Conservation (phyloP, 1,140 invertebrate genomes). For the Microplitis mediator region DNA sequence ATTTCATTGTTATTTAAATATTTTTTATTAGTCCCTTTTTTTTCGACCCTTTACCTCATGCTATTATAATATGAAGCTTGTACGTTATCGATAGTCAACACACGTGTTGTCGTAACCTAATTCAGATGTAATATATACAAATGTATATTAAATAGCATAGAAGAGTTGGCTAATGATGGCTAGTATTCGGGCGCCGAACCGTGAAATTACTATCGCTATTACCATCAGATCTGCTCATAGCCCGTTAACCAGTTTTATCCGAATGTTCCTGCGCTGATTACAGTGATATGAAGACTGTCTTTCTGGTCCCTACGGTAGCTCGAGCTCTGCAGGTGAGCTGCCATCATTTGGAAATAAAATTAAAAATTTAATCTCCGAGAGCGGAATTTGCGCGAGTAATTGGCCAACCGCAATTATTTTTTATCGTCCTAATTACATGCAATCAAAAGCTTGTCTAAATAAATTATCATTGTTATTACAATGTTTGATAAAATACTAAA, state of each 20-base stretch:
- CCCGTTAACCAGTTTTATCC: slow-evolving; percentile 27
- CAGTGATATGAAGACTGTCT: slow-evolving; percentile 10
- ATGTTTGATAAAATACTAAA: no score
- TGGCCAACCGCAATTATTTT: slow-evolving; percentile 24
- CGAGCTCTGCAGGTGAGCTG: not conserved
- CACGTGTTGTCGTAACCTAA: no score
- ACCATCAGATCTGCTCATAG: slow-evolving; percentile 32
- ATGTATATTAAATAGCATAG: no score
- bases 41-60: no score
- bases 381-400: slow-evolving; percentile 14
- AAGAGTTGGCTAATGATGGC: slow-evolving; percentile 36
- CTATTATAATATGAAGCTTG: no score
- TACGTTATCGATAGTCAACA: no score
- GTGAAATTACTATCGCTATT: slow-evolving; percentile 44
- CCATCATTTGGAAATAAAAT: no score
- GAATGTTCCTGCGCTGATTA: slow-evolving; percentile 27
- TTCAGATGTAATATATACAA: no score
- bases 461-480: not conserved
- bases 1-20: no score
- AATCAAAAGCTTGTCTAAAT: not conserved
- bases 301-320: slow-evolving; percentile 19
- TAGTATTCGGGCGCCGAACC: slow-evolving; percentile 51
- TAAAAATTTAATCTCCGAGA: not conserved
- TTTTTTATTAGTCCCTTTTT: no score
- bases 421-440: slow-evolving; percentile 20